Evolutionary conservation across 2,797 vertebrate species (phyloP).

Genomic region (Paguma larvata): DNA sequence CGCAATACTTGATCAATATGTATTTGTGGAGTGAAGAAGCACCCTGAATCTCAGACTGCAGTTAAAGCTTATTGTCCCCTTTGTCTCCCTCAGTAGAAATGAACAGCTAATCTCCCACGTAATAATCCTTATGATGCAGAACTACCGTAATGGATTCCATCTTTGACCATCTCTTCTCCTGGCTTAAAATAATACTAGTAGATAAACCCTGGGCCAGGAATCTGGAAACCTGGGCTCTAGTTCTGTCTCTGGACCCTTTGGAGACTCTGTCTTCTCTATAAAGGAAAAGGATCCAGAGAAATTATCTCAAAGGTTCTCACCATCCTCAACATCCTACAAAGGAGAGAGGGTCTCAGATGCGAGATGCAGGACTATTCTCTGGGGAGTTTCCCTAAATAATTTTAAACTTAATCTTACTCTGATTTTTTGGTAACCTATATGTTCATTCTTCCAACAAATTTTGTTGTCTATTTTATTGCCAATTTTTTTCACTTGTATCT

Average conservation of each 20-base stretch:
- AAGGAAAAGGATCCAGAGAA: background rate
- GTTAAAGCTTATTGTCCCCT: background rate
- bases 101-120: background rate
- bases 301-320: background rate
- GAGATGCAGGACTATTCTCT: background rate
- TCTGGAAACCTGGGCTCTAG: background rate
- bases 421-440: background rate
- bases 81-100: background rate
- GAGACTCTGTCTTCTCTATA: background rate
- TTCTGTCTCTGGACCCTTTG: background rate
- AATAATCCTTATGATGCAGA: background rate
- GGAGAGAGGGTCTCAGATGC: background rate
- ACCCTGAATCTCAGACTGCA: background rate
- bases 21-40: slow-evolving; percentile 12
- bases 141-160: background rate
- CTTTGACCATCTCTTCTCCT: background rate
- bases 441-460: background rate
- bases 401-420: background rate
- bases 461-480: background rate
- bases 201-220: background rate
- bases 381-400: background rate
- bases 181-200: background rate
- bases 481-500: background rate
- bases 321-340: background rate
- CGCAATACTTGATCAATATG: background rate